Conservation (phyloP, 2,888 invertebrate species). For the Patella pellucida region DNA sequence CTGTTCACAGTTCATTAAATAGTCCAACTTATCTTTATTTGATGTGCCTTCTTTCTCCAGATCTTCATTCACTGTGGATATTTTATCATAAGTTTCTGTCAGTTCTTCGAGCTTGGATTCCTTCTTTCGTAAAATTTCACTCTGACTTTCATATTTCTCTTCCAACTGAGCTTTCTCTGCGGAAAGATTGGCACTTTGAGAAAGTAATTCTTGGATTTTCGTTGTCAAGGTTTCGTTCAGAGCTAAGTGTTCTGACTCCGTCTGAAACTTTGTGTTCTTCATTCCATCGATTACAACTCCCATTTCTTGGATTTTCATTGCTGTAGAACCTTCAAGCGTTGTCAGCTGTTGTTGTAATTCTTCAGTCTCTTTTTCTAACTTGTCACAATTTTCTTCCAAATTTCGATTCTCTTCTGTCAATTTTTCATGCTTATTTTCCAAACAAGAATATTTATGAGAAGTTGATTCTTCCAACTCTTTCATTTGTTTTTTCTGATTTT, state of each 20-base stretch:
- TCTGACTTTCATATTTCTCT: slow-evolving; percentile 14
- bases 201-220: slow-evolving; percentile 4
- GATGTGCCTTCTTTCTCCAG: not conserved
- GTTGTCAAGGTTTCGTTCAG: slow-evolving; percentile 3
- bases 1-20: not conserved
- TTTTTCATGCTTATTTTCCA: too few relatives aligned
- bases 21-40: not conserved
- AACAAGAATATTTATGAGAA: not conserved
- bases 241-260: slow-evolving; percentile 5
- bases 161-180: slow-evolving; percentile 9
- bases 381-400: not conserved
- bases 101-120: not conserved
- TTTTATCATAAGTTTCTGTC: not conserved
- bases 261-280: slow-evolving; percentile 14
- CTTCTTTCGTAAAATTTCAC: not conserved
- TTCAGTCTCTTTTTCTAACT: not conserved
- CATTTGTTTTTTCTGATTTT: slow-evolving; percentile 22
- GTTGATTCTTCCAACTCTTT: not conserved
- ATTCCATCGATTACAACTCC: slow-evolving; percentile 14
- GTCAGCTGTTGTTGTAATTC: slow-evolving; percentile 10
- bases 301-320: not conserved
- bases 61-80: not conserved
- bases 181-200: slow-evolving; percentile 11
- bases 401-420: too few relatives aligned
- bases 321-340: not conserved